phyloP scores from a whole-genome alignment of 2,797 vertebrate genomes.

The Phoeniculus purpureus region DNA sequence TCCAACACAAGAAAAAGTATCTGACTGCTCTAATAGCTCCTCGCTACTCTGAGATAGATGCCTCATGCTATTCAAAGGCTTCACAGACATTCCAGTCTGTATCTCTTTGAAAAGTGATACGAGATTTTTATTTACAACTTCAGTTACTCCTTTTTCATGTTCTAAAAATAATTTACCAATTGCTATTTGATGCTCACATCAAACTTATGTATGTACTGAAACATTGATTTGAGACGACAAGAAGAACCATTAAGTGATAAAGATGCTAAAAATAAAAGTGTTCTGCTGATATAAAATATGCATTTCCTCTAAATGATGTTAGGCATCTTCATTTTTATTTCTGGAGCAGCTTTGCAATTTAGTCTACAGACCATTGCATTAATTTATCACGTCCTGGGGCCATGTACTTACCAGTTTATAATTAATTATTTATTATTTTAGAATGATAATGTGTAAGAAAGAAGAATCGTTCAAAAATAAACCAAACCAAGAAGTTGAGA shows the following conservation, averaged over 20 bases:
- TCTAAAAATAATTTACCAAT: not conserved
- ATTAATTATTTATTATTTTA: not conserved
- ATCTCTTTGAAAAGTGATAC: not conserved
- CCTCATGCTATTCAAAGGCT: not conserved
- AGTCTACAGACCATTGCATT: not conserved
- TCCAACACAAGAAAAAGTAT: not conserved
- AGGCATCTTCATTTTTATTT: not conserved
- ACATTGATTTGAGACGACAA: not conserved
- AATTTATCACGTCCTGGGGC: not conserved
- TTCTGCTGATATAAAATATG: not conserved
- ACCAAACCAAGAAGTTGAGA: not conserved
- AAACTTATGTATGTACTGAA: not conserved
- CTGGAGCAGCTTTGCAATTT: not conserved
- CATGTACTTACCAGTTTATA: not conserved
- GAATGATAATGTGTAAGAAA: not conserved
- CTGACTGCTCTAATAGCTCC: not conserved
- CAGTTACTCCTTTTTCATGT: not conserved
- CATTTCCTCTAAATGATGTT: not conserved
- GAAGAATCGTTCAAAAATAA: not conserved
- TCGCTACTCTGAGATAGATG: not conserved
- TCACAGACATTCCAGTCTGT: not conserved
- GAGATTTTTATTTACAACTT: not conserved
- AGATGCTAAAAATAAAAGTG: not conserved
- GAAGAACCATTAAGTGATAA: not conserved
- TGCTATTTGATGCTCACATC: not conserved